These are phyloP conservation scores for Barnardius zonarius DNA, from an alignment of 2,113 vertebrate genomes.

Conservation along the genomic window DNA sequence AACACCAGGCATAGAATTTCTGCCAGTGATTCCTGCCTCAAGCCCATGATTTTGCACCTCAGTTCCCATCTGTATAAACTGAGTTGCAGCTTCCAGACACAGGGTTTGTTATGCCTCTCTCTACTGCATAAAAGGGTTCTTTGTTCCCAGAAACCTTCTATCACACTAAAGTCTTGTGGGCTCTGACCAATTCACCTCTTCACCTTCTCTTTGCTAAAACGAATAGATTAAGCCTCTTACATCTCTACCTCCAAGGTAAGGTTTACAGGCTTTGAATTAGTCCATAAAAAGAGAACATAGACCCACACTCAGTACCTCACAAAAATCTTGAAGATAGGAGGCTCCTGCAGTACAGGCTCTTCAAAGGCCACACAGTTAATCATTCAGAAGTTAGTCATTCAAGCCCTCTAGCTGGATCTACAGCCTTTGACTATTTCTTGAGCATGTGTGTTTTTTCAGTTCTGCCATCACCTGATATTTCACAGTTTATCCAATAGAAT, in stretches of 20 bases:
- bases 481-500: background rate
- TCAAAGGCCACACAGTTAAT: background rate
- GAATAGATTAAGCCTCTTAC: background rate
- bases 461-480: background rate
- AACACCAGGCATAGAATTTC: conserved; percentile 44
- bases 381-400: background rate
- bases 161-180: conserved; percentile 31
- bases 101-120: conserved; percentile 49
- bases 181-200: conserved; percentile 12
- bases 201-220: conserved; percentile 4
- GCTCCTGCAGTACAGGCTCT: background rate
- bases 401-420: background rate
- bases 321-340: background rate
- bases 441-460: background rate
- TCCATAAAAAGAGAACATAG: background rate
- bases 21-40: conserved; percentile 58
- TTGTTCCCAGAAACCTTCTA: conserved; percentile 47
- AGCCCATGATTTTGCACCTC: conserved; percentile 58
- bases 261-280: conserved; percentile 10
- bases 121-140: conserved; percentile 12
- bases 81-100: conserved; percentile 36
- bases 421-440: background rate
- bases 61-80: conserved; percentile 54
- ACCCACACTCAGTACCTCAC: background rate
- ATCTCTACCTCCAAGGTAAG: background rate